Percentiles rank a stretch among this genome's conserved stretches.
phyloP scores from a whole-genome alignment of 92 coral and sea anemone genomes.

The Muricea muricata region DNA sequence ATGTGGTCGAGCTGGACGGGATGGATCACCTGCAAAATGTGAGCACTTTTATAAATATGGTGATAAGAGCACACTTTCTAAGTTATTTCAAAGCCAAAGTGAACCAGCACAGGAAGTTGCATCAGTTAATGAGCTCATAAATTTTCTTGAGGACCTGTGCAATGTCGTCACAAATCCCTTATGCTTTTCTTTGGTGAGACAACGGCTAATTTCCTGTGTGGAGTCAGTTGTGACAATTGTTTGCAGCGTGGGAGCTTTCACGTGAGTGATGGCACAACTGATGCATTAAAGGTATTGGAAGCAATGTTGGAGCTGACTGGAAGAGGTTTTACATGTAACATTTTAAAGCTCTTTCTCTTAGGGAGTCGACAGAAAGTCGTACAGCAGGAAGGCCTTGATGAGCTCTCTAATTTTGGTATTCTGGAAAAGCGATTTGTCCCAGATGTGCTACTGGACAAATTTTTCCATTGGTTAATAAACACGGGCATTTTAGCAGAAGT shows the following conservation, averaged over 20 bases:
- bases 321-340: constrained; percentile 45
- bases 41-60: constrained; percentile 49
- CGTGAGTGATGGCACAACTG: constrained; percentile 60
- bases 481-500: constrained; percentile 49
- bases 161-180: constrained; percentile 48
- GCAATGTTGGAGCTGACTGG: constrained; percentile 52
- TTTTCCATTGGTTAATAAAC: constrained; percentile 51
- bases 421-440: constrained; percentile 57
- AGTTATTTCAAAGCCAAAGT: constrained; percentile 49
- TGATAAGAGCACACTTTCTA: constrained; percentile 37
- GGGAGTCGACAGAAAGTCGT: constrained; percentile 55
- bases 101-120: constrained; percentile 17
- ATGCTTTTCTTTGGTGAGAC: constrained; percentile 58
- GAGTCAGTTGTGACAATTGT: constrained; percentile 59
- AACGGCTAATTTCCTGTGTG: constrained; percentile 37
- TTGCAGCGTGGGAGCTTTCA: constrained; percentile 31
- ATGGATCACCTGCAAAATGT: constrained; percentile 29
- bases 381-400: constrained; percentile 26
- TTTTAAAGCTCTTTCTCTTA: constrained; percentile 41
- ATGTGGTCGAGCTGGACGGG: constrained; percentile 20
- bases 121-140: constrained; percentile 40
- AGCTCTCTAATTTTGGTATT: constrained; percentile 43
- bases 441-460: constrained; percentile 33
- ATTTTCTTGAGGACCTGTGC: constrained; percentile 57
- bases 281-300: constrained; percentile 60